Conservation (phyloP, 2,888 invertebrate genomes). For the Andricus curvator region DNA sequence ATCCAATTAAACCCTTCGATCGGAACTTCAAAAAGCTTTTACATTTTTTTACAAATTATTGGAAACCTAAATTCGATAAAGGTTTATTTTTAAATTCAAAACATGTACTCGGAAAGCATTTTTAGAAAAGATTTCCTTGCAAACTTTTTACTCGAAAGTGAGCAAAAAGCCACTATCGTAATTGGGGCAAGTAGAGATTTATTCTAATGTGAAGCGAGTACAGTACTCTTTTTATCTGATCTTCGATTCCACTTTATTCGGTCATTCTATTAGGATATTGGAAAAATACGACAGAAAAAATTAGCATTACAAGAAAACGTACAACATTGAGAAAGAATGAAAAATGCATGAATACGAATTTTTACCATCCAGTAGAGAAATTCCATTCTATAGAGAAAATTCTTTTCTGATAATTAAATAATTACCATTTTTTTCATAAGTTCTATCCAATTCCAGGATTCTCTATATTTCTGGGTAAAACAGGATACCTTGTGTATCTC, state of each 20-base stretch:
- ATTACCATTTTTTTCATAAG: neutral
- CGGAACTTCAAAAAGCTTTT: neutral
- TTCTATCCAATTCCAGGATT: neutral
- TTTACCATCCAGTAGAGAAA: neutral
- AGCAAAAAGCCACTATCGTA: neutral
- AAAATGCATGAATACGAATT: slow-evolving; percentile 22
- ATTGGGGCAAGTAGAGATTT: neutral
- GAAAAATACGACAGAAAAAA: neutral
- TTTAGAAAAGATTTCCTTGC: too few relatives aligned
- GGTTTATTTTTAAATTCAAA: neutral
- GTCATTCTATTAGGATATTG: slow-evolving; percentile 32
- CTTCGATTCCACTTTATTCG: slow-evolving; percentile 1
- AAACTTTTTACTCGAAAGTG: too few relatives aligned
- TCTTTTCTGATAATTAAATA: neutral
- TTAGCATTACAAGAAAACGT: neutral
- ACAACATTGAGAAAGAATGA: neutral
- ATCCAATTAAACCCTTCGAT: neutral
- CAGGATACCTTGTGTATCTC: too few relatives aligned
- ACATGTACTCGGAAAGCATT: neutral
- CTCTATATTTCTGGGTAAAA: neutral
- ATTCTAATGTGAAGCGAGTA: neutral
- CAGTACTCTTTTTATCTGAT: neutral
- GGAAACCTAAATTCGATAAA: neutral
- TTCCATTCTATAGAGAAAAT: neutral
- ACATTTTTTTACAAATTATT: neutral